phyloP scores from a whole-genome alignment of 2,113 vertebrate species.

The Arizona elegans region DNA sequence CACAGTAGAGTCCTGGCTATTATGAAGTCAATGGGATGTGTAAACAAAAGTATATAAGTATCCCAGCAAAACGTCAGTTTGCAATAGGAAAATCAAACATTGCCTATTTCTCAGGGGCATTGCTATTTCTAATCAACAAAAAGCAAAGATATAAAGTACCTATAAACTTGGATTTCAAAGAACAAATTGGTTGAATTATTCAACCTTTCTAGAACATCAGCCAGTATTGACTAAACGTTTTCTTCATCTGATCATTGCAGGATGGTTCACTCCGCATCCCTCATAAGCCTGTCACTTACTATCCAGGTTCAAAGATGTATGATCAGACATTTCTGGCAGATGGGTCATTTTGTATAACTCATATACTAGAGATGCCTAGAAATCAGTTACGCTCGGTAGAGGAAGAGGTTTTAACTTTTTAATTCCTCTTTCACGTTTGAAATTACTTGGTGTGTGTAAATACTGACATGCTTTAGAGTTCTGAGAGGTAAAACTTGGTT shows the following conservation, averaged over 20 bases:
- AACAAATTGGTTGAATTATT: background rate
- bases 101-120: background rate
- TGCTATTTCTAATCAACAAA: background rate
- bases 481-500: background rate
- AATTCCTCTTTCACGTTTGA: background rate
- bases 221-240: background rate
- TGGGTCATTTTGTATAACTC: background rate
- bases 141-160: background rate
- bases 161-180: background rate
- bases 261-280: background rate
- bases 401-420: background rate
- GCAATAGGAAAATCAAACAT: background rate
- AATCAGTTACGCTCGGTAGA: background rate
- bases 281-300: background rate
- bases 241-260: background rate
- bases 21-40: background rate
- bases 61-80: background rate
- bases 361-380: background rate
- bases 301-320: background rate
- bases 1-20: background rate
- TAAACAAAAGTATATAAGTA: background rate
- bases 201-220: background rate
- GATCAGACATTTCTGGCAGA: background rate
- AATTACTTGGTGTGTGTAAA: background rate
- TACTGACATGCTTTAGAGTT: background rate